These are phyloP conservation scores for Phymanthus crucifer DNA, from an alignment of 92 coral and sea anemone species.

Conservation along the genomic window DNA sequence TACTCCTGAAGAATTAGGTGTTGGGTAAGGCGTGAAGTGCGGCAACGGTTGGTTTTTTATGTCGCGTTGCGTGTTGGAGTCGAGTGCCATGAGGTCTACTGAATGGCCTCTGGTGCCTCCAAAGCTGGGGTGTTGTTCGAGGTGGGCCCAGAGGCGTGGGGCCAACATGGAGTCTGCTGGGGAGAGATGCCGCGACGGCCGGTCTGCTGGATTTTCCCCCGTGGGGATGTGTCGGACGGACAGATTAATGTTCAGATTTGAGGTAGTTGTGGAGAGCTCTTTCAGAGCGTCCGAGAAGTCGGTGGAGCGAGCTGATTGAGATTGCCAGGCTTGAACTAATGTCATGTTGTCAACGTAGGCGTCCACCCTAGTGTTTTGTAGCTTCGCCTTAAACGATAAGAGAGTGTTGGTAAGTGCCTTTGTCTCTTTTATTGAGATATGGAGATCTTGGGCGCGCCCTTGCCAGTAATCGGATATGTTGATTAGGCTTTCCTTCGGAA, in stretches of 20 bases:
- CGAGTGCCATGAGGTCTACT: slow-evolving; percentile 50
- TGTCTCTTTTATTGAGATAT: slow-evolving; percentile 8
- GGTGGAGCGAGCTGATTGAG: background rate
- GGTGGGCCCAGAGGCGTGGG: slow-evolving; percentile 20
- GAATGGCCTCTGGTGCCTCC: slow-evolving; percentile 45
- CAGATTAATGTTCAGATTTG: slow-evolving; percentile 20
- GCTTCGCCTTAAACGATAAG: background rate
- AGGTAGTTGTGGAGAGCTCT: background rate
- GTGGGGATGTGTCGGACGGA: slow-evolving; percentile 26
- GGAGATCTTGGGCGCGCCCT: too few species aligned
- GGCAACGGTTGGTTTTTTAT: slow-evolving; percentile 28
- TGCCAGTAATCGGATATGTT: background rate
- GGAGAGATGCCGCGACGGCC: slow-evolving; percentile 45
- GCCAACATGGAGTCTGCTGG: slow-evolving; percentile 30
- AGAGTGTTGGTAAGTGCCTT: background rate
- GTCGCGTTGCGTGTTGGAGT: slow-evolving; percentile 38
- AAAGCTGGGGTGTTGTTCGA: slow-evolving; percentile 22
- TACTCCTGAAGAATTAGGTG: slow-evolving; percentile 45
- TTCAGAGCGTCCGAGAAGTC: background rate
- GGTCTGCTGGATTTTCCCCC: slow-evolving; percentile 45
- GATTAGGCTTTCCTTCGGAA: background rate
- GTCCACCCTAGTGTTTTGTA: slow-evolving; percentile 3
- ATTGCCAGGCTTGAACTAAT: background rate
- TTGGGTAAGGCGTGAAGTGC: slow-evolving; percentile 47
- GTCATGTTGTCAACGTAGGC: slow-evolving; percentile 1